Conservation (phyloP, 92 coral and sea anemone genomes). For the Montipora capitata region DNA sequence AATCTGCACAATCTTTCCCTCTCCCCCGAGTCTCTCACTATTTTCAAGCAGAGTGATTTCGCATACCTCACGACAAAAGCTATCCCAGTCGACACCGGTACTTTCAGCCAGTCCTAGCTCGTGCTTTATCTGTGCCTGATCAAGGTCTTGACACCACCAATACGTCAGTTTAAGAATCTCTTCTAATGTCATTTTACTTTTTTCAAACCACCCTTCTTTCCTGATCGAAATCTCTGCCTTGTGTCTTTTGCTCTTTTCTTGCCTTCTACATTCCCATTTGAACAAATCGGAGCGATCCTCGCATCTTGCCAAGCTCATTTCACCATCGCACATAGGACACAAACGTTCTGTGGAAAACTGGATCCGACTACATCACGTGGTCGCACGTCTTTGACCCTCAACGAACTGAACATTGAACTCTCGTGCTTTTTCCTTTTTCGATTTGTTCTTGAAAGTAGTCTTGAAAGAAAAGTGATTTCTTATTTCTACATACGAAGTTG, state of each 20-base stretch:
- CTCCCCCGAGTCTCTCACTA: background rate
- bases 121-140: background rate
- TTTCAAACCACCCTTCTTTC: too few relatives aligned
- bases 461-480: too few relatives aligned
- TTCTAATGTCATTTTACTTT: background rate
- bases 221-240: background rate
- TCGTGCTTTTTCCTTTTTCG: too few relatives aligned
- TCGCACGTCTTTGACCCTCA: too few relatives aligned
- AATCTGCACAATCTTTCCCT: background rate
- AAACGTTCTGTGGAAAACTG: background rate
- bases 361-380: too few relatives aligned
- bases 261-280: constrained; percentile 4
- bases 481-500: too few relatives aligned
- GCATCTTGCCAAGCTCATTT: background rate
- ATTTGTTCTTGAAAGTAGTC: too few relatives aligned
- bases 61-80: constrained; percentile 1
- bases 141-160: constrained; percentile 5
- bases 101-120: background rate
- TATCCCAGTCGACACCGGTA: background rate
- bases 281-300: background rate
- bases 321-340: constrained; percentile 1
- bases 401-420: too few relatives aligned
- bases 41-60: background rate
- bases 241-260: background rate
- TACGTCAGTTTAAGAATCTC: background rate